Evolutionary conservation across 2,888 invertebrate species (phyloP).

Genomic region (Elaeidobius kamerunicus): DNA sequence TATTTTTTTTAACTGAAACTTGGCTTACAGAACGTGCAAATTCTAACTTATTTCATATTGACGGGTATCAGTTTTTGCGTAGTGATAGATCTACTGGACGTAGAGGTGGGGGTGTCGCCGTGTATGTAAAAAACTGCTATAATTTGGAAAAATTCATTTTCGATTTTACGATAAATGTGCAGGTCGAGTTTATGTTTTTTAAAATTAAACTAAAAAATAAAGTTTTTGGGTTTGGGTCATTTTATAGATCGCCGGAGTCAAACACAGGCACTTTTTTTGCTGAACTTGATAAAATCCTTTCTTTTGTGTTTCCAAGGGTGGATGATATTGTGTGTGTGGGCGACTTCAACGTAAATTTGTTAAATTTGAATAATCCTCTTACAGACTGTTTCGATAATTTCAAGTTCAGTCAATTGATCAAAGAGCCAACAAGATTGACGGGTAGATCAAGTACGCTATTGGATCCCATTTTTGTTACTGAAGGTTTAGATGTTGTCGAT

Average conservation of each 20-base stretch:
- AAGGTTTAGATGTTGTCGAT: too few species aligned
- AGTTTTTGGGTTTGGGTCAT: conserved; percentile 7
- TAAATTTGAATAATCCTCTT: conserved; percentile 12
- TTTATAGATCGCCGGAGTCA: conserved; percentile 17
- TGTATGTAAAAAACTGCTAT: conserved; percentile 4
- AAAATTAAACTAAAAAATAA: neutral
- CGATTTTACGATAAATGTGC: neutral
- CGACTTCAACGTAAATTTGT: conserved; percentile 17
- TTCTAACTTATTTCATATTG: too few species aligned
- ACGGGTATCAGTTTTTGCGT: too few species aligned
- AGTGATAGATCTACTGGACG: neutral
- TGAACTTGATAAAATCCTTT: conserved; percentile 16
- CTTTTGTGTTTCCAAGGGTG: conserved; percentile 4
- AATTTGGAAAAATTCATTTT: conserved; percentile 5
- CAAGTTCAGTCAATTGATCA: conserved; percentile 8
- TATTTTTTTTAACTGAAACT: neutral
- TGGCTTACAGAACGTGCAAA: too few species aligned
- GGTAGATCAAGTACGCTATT: conserved; percentile 8
- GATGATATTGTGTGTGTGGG: conserved; percentile 13
- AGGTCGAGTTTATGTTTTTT: neutral
- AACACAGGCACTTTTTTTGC: conserved; percentile 1
- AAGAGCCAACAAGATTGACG: conserved; percentile 13
- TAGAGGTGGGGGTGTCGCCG: conserved; percentile 15
- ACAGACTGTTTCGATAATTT: conserved; percentile 11
- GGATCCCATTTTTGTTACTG: conserved; percentile 20